Evolutionary conservation across 1,140 invertebrate genomes (phyloP), one percentile per base, ranked within the genome.

Genomic region (Chrysopa pallens): DNA sequence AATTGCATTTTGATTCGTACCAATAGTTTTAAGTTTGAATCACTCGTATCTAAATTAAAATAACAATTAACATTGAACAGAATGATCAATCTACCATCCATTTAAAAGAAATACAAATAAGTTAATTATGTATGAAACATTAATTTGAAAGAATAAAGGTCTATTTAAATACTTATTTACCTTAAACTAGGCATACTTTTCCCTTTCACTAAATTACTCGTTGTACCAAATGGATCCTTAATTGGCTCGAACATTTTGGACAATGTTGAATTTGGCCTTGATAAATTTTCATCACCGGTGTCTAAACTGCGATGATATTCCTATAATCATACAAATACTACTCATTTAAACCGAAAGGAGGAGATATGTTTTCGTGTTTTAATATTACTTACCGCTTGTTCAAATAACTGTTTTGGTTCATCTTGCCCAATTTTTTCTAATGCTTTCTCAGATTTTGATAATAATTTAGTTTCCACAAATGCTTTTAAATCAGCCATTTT

Each of bases 171-270:
- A 33, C 38, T 35, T 44, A 51, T 62, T 62, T 70, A 90, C 87
- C 86, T 92, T 38, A 93, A 64, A 61, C 87, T 91, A 6, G 89
- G 89, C 86, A 93, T 91, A 67, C 86, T 91, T 66, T 91, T 92
- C 38, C 88, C 89, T 70, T 91, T 89, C 37, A 89, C 79, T 28
- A 92, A 64, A 61, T 83, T 84, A 43, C 76, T 78, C 1, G 73
- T 59, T 8, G 58, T 57, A 14, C 56, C 53, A 12, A 33, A 33
- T 33, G 55, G 59, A 42, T 57, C 56, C 28, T 60, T 59, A 42
- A 58, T 60, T 17, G 56, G 61, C 49, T 74, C 65, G 45, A 72
- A 72, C 43, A 70, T 66, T 55, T 70, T 73, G 8, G 69, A 75
- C 9, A 73, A 64, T 42, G 75, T 69, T 0, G 79, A 78, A 35